Evolutionary conservation across 2,888 invertebrate genomes (phyloP), one percentile per base, ranked within the genome.

Genomic region (Hemistola chrysoprasaria): DNA sequence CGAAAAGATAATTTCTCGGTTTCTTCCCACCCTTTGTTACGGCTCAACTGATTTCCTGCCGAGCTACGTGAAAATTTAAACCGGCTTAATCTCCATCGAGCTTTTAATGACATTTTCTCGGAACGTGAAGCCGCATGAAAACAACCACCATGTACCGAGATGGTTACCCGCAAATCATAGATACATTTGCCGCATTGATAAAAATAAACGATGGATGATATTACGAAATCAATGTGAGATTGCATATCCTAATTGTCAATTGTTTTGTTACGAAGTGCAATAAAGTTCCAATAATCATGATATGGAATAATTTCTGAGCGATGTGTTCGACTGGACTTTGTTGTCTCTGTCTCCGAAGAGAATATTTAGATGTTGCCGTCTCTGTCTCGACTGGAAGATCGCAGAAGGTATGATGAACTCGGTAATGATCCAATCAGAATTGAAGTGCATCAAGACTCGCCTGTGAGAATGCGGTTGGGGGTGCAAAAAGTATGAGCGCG

Each of bases 171-270:
- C 87, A 86, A 88, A 87, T 87, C 86, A 84, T 87, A 86, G 87
- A 83, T 77, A 83, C 78, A 87, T 86, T 85, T 83, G 79, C 83
- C 78, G 80, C 82, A 81, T 82, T 83, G 78, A 79, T 85, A 85
- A 87, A 86, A 87, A 87, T 84, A 86, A 88, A 87, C 75, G 79
- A 78, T 66, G 62, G 61, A 59, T 65, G 68, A 78, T 77, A 86
- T 85, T 86, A 85, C 83, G 78, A 77, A 87, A 88, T 87, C 88
- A 87, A 88, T 88, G 85, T 86, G 81, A 86, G 86, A 88, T 88
- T 88, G 86, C 85, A 87, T 86, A 86, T 85, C 86, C 87, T 88
- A 87, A 88, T n/a, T 88, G 87, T 88, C 88, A 88, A 88, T 88
- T 88, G 88, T 88, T n/a, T 87, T 86, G 86, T 87, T 88, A 86